Evolutionary conservation across 1,140 invertebrate species (phyloP), one percentile per base, ranked within the genome.

Genomic region (Dinoponera quadriceps): DNA sequence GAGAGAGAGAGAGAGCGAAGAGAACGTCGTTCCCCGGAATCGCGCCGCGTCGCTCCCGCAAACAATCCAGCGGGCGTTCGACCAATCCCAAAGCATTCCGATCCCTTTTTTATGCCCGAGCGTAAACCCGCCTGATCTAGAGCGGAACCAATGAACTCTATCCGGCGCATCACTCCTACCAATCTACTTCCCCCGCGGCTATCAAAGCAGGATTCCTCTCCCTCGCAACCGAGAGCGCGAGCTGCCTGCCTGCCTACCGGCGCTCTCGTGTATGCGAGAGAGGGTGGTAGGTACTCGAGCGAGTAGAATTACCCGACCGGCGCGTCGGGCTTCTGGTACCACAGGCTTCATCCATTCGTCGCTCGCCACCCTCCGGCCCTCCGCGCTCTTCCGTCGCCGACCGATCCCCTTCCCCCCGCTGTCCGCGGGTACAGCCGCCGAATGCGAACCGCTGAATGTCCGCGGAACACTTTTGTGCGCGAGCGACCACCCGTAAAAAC

Each of bases 101-200:
- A 73, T 73, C 85, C 87, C 88, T 84, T 87, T 90, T 90, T 89
- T 91, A 92, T 89, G 88, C 88, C 87, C 81, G 87, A 92, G 90
- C 85, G 84, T 90, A 91, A 91, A 91, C 87, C 88, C 90, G 89
- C 84, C 82, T 83, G 86, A 89, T 88, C 86, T 90, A 83, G 81
- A 88, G 82, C 80, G 85, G 85, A 89, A 87, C 88, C 88, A 92
- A 90, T 92, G 92, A 92, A 92, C 90, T 91, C 90, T 92, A 92
- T 92, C 91, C 90, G 68, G 91, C 88, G 88, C 90, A 92, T 90
- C 85, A 81, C 84, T 87, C 82, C 87, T 90, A 87, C 91, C 91
- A 93, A 93, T 93, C 90, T 92, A 92, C 92, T 91, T 90, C 90
- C 90, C 89, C 87, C 88, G 88, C 88, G 88, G 92, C 90, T 92